phyloP scores from a whole-genome alignment of 92 coral and sea anemone genomes.

The Palythoa grandiflora region DNA sequence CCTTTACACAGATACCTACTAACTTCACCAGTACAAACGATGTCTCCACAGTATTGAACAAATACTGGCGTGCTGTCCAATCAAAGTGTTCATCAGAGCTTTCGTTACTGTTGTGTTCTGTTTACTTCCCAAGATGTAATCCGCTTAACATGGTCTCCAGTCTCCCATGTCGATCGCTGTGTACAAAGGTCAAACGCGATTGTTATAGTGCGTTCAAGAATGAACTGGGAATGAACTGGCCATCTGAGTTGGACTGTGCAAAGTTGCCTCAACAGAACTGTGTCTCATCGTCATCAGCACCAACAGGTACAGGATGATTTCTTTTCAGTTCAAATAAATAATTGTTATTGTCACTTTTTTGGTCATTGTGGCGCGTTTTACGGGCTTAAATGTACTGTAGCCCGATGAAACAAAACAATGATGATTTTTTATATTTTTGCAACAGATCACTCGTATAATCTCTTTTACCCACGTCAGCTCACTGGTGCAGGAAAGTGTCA shows the following conservation, averaged over 20 bases:
- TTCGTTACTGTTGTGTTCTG: conserved; percentile 15
- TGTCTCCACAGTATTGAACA: background rate
- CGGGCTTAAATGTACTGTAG: background rate
- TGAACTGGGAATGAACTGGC: conserved; percentile 29
- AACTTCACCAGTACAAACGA: background rate
- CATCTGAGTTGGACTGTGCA: conserved; percentile 18
- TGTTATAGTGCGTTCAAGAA: background rate
- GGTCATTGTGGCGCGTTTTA: too few species aligned
- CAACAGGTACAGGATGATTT: background rate
- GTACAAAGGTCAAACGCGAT: conserved; percentile 34
- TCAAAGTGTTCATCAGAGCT: conserved; percentile 37
- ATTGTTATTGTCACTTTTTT: background rate
- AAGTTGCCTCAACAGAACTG: conserved; percentile 29
- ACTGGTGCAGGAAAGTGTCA: conserved; percentile 45
- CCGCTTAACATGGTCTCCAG: conserved; percentile 37
- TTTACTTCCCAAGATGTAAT: conserved; percentile 31
- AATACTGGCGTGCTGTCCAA: conserved; percentile 14
- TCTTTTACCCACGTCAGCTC: conserved; percentile 22
- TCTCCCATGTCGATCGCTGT: conserved; percentile 26
- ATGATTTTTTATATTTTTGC: background rate
- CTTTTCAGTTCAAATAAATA: background rate
- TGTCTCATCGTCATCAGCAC: conserved; percentile 11
- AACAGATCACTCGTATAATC: conserved; percentile 25
- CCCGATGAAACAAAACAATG: too few species aligned
- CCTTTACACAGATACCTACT: conserved; percentile 25